Conservation (phyloP, 2,113 vertebrate genomes). For the Brachionichthys hirsutus region DNA sequence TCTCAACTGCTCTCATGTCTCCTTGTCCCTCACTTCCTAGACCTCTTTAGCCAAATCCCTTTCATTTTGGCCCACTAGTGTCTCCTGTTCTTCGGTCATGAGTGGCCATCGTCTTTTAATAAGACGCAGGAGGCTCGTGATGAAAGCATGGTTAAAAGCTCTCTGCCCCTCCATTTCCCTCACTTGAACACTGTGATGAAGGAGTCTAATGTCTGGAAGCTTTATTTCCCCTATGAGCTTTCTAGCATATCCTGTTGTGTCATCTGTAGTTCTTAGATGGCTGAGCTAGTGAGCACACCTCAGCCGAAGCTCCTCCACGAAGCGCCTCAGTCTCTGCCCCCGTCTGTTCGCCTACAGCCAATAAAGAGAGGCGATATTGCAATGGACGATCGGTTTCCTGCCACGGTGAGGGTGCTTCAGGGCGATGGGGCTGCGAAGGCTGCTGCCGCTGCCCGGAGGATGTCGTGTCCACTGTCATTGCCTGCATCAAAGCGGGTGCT, state of each 20-base stretch:
- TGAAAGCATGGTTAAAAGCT: slow-evolving; percentile 67
- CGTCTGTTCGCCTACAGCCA: slow-evolving; percentile 37
- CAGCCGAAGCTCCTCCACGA: slow-evolving; percentile 52
- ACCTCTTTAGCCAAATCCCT: slow-evolving; percentile 51
- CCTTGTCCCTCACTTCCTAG: slow-evolving; percentile 24
- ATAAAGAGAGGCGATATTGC: slow-evolving; percentile 34
- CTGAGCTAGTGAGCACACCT: slow-evolving; percentile 66
- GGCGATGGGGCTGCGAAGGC: background rate
- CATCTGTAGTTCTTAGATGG: slow-evolving; percentile 74
- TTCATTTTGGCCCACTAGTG: slow-evolving; percentile 66
- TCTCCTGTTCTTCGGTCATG: slow-evolving; percentile 64
- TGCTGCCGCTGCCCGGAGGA: background rate
- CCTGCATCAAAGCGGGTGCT: background rate
- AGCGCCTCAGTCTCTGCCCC: slow-evolving; percentile 44
- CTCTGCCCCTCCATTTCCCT: slow-evolving; percentile 64
- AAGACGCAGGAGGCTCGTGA: slow-evolving; percentile 69
- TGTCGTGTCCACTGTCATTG: slow-evolving; percentile 6
- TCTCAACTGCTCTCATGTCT: slow-evolving; percentile 30
- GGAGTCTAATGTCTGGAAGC: slow-evolving; percentile 74
- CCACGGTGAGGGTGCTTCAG: slow-evolving; percentile 11
- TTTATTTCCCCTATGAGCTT: slow-evolving; percentile 76
- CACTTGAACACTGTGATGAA: slow-evolving; percentile 64
- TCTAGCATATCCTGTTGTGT: slow-evolving; percentile 73
- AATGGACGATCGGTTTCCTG: slow-evolving; percentile 30
- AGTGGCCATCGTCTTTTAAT: slow-evolving; percentile 73